Base-by-base conservation (phyloP, 1,140 invertebrate species). In the Paralvinella palmiformis region DNA sequence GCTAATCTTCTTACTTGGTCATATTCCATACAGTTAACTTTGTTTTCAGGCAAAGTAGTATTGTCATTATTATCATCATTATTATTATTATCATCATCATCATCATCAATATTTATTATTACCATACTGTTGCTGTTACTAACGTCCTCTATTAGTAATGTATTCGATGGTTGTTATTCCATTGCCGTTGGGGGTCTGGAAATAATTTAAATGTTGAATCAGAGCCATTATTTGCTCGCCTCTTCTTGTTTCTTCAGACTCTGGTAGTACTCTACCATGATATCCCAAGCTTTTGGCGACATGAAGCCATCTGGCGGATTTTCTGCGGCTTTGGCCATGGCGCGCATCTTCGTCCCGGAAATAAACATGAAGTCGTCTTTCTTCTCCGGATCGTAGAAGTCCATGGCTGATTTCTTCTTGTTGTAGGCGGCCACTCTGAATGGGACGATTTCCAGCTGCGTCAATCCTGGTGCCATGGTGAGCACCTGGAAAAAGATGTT, bases 401-500 rank as follows among this genome's bases (percentile, higher is more conserved):
- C 88, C 97, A 99, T 99, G 69, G 86, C 85, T 52, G 86, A 87
- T 53, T 85, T 82, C 48, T 83, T 89, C 35, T 85, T 90, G 78
- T 99, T 93, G 77, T 98, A 99, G 6, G 97, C 96, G 1, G 97
- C 97, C 6, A 98, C 95, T 73, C 89, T 86, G 84, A 99, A 99
- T 6, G 96, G 96, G 73, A 99, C 89, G 48, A 99, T 98, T 83
- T 98, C 92, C 3, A 99, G 85, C 60, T 88, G 85, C 35, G 87
- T 84, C 1, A 99, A 82, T 37, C 95, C 96, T 57, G 94, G 91
- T 1, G 96, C 93, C 88, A 94, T 91, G 64, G 89, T 89, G 0
- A 99, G 84, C 10, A 87, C 85, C 84, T 85, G 64, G 0, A 72
- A 60, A 63, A 32, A 48, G 32, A 61, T 24, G n/a, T n/a, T n/a